Base-by-base conservation (phyloP, 2,888 invertebrate genomes). In the Octonoba sinensis region DNA sequence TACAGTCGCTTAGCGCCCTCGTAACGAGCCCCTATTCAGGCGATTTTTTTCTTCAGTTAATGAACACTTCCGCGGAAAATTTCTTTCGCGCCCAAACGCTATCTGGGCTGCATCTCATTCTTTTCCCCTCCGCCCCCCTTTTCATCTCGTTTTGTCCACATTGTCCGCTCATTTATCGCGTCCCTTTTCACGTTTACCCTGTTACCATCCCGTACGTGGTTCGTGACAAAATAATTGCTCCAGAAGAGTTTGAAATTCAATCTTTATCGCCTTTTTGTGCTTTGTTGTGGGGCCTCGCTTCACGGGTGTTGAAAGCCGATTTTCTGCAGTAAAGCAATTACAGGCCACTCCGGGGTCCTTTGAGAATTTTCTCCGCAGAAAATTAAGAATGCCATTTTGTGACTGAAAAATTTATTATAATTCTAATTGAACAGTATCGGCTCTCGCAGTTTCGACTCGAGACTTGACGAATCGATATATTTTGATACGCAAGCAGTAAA, bases 11-110 rank as follows among this genome's bases (percentile, higher is more conserved):
- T 70, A 76, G 69, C 76, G 67, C 62, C 62, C 56, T 73, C 67
- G 36, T 79, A 79, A 79, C 73, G 79, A 79, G 79, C 62, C 44
- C 51, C 79, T 79, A 79, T 79, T 79, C 79, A 79, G 54, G 16
- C 12, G 12, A 44, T 66, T 66, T 57, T 49, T 36, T 22, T 20
- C 46, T 27, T 15, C 70, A 46, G 20, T 20, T 65, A 65, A 65
- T 65, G 65, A 65, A 65, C 65, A 24, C n/a, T 49, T 54, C 20
- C 54, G 20, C n/a, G 24, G 27, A 56, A 69, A 24, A n/a, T 47
- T 70, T 54, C 71, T 77, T 71, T 77, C 56, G 54, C 24, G 69
- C 44, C 20, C 44, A 49, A 59, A 65, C 69, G 54, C 54, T n/a
- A 20, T 15, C 11, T 36, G 24, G 46, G 27, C 36, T 67, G 49